phyloP scores from a whole-genome alignment of 2,888 invertebrate species.

The Athalia circularis region DNA sequence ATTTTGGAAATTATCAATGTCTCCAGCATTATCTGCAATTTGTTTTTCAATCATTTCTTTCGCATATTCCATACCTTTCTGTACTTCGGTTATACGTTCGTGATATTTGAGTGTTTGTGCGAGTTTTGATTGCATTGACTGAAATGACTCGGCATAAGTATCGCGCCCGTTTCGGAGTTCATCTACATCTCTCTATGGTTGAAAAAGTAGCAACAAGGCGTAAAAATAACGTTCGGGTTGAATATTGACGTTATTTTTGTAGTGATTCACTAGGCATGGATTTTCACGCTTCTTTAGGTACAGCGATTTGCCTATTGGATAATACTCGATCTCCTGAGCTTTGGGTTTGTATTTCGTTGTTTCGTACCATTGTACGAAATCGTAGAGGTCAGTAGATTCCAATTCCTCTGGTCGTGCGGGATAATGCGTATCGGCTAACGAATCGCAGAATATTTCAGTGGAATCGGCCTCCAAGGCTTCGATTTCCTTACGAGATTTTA shows the following conservation, averaged over 20 bases:
- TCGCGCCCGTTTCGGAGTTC: conserved; percentile 52
- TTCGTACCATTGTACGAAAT: conserved; percentile 50
- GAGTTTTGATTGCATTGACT: not conserved
- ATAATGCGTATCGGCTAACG: conserved; percentile 50
- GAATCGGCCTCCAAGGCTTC: too few species aligned
- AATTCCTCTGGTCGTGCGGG: conserved; percentile 56
- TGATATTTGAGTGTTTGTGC: too few species aligned
- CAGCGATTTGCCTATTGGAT: too few species aligned
- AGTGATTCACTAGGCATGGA: not conserved
- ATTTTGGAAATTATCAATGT: too few species aligned
- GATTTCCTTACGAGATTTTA: too few species aligned
- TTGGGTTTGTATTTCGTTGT: too few species aligned
- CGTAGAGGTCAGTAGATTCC: conserved; percentile 50
- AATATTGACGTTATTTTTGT: conserved; percentile 13
- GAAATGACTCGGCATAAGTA: conserved; percentile 56
- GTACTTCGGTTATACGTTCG: too few species aligned
- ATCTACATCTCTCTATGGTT: conserved; percentile 54
- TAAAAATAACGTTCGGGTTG: conserved; percentile 3
- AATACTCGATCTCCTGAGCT: too few species aligned
- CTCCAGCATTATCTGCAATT: too few species aligned
- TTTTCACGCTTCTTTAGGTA: conserved; percentile 43
- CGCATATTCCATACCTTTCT: too few species aligned
- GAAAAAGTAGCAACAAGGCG: not conserved
- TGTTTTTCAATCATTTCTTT: too few species aligned
- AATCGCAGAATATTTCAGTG: too few species aligned